phyloP scores from a whole-genome alignment of 2,797 vertebrate species.

The Psittacula echo region DNA sequence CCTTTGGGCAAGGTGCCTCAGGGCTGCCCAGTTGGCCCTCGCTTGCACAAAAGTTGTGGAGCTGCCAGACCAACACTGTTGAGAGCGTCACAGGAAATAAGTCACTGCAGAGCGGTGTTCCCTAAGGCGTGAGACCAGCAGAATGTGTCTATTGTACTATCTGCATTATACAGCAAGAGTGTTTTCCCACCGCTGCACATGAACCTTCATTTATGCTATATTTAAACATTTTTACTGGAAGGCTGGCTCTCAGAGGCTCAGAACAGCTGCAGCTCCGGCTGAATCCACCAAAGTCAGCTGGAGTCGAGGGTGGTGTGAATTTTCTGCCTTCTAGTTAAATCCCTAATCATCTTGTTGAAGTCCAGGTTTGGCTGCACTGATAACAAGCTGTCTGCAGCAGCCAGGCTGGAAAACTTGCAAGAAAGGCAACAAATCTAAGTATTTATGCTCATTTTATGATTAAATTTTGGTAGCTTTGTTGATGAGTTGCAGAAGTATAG shows the following conservation, averaged over 20 bases:
- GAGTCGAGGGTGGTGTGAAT: neutral
- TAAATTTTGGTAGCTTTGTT: neutral
- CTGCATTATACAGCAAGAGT: neutral
- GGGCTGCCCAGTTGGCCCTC: neutral
- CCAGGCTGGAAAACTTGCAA: neutral
- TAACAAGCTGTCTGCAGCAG: neutral
- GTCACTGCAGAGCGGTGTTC: neutral
- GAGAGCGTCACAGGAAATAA: neutral
- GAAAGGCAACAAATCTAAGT: neutral
- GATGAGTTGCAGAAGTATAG: accelerated
- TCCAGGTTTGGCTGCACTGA: neutral
- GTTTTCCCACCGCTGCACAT: neutral
- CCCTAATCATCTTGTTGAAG: neutral
- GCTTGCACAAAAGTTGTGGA: neutral
- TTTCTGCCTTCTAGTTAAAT: neutral
- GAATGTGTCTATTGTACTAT: neutral
- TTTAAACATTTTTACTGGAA: neutral
- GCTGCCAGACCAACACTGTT: accelerated
- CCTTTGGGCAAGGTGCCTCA: neutral
- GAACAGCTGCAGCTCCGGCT: conserved; percentile 44
- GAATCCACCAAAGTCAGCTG: neutral
- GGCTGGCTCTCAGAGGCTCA: neutral
- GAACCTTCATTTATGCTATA: neutral
- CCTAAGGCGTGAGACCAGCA: neutral
- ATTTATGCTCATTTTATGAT: neutral